Evolutionary conservation across 1,140 invertebrate genomes (phyloP), one percentile per base, ranked within the genome.

Genomic region (Drosophila guanche): DNA sequence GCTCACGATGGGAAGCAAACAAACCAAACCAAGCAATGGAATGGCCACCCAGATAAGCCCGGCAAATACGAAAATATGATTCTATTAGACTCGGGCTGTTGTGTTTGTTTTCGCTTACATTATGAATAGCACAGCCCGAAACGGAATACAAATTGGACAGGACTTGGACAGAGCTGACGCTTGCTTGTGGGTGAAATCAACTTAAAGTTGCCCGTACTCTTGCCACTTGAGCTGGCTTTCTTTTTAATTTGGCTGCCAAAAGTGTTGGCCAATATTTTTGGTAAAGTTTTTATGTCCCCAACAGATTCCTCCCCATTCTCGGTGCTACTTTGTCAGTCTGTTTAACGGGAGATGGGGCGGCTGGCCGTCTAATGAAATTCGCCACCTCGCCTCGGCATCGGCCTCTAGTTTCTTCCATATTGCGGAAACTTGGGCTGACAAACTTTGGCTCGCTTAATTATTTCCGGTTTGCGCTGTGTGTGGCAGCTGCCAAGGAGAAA

Each of bases 231-330:
- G 45, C 42, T 27, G 37, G 10, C 45, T 65, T 51, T 48, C 48
- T 55, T 79, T 76, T 85, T 85, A 72, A 79, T 80, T 76, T 86
- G 68, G 51, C 10, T 54, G 48, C 46, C 46, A 27, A 84, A 84
- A 79, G 70, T 85, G 58, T 75, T 76, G 76, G 56, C 42, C 63
- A 84, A 84, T 76, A 69, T 76, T 79, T 84, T 70, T 33, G 71
- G 41, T 37, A 66, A 85, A 80, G 40, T 80, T 85, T 86, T 86
- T 81, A 86, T 88, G 41, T 67, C 83, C 65, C 61, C 69, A 77
- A 66, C 79, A 81, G 77, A 81, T 69, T 81, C 79, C 16, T 29
- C 20, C 40, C 42, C 56, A 46, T 75, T 60, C 43, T 63, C 50
- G 52, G 53, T 78, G 29, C 40, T 59, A 62, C 51, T 59, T 57